phyloP scores from a whole-genome alignment of 1,140 invertebrate genomes.

The Sarcophaga peregrina region DNA sequence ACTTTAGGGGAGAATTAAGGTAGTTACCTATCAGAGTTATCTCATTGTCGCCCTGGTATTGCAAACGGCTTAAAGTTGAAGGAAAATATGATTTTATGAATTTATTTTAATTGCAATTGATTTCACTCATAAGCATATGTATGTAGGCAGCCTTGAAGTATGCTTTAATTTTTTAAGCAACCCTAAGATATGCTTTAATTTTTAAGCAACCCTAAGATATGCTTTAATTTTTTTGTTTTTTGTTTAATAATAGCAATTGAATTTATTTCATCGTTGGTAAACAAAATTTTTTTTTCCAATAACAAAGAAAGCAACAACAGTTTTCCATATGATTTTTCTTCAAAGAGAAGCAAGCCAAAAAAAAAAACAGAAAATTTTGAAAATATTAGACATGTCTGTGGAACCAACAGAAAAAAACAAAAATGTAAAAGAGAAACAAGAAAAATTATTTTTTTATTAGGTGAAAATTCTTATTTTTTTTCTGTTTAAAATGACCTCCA shows the following conservation, averaged over 20 bases:
- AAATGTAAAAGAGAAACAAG: not conserved
- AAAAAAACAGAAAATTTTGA: not conserved
- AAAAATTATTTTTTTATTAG: not conserved
- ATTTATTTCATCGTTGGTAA: not conserved
- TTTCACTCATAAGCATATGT: too few relatives aligned
- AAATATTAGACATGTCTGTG: slow-evolving; percentile 1
- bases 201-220: slow-evolving; percentile 3
- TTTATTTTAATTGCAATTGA: too few relatives aligned
- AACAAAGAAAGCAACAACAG: not conserved
- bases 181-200: not conserved
- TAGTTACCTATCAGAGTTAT: too few relatives aligned
- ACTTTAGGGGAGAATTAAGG: too few relatives aligned
- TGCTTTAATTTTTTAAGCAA: not conserved
- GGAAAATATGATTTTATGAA: too few relatives aligned
- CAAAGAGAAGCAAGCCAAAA: not conserved
- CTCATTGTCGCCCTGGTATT: too few relatives aligned
- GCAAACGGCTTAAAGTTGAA: too few relatives aligned
- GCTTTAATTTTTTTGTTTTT: not conserved
- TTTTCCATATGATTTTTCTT: not conserved
- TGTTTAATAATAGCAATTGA: not conserved
- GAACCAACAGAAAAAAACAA: not conserved
- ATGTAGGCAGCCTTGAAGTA: too few relatives aligned
- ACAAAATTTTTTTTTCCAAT: not conserved
- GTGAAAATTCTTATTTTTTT: too few relatives aligned
- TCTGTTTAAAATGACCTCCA: slow-evolving; percentile 2